Conservation (phyloP, 2,797 vertebrate species). For the Eulemur coronatus region DNA sequence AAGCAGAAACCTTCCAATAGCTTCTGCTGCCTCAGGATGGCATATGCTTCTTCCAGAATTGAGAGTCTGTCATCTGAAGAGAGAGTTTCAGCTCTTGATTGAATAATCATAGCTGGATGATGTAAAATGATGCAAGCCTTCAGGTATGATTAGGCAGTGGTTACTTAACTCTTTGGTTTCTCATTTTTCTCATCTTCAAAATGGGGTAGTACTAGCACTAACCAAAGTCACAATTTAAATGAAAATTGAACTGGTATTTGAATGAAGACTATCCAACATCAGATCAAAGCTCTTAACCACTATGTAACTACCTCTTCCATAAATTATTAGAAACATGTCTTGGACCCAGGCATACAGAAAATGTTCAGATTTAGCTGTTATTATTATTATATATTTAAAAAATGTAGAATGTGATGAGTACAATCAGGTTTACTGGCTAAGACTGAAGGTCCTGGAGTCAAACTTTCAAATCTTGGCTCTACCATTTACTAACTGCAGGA, state of each 20-base stretch:
- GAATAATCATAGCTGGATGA: neutral
- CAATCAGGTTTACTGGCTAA: neutral
- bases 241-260: neutral
- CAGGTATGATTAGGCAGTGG: neutral
- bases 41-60: neutral
- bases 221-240: neutral
- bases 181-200: neutral
- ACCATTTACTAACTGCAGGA: neutral
- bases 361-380: neutral
- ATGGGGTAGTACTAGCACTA: neutral
- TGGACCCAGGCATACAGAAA: neutral
- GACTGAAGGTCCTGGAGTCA: neutral
- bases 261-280: neutral
- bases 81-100: neutral
- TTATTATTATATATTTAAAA: neutral
- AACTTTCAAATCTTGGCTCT: neutral
- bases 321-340: neutral
- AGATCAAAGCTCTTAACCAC: neutral
- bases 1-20: neutral
- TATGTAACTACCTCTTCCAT: neutral
- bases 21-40: neutral
- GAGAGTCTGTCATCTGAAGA: neutral
- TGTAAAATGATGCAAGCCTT: neutral
- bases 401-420: neutral
- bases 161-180: neutral